These are phyloP conservation scores for Silurus glanis DNA, from an alignment of 2,113 vertebrate genomes.

Conservation along the genomic window DNA sequence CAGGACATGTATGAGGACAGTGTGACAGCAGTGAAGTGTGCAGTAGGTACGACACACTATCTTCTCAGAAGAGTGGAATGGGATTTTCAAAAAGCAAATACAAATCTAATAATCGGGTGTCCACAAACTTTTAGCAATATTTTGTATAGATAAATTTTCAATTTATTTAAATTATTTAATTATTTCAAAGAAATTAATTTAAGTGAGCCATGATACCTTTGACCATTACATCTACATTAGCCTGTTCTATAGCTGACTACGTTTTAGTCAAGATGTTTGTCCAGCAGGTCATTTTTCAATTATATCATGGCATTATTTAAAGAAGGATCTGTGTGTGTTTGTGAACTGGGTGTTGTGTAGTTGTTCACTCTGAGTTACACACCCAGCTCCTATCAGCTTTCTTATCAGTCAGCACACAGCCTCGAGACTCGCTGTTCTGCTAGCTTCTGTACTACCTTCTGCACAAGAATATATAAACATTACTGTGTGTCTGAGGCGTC, in stretches of 20 bases:
- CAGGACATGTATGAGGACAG: too few species aligned
- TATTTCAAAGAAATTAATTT: not conserved
- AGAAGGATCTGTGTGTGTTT: not conserved
- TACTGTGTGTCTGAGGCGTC: not conserved
- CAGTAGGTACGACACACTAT: too few species aligned
- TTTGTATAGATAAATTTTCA: not conserved
- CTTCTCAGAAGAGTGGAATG: too few species aligned
- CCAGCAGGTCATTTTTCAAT: not conserved
- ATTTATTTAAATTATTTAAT: not conserved
- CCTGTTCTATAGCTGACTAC: not conserved
- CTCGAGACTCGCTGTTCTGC: not conserved
- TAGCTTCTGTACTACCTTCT: not conserved
- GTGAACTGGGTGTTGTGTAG: slow-evolving; percentile 10
- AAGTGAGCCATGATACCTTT: not conserved
- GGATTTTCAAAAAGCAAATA: too few species aligned
- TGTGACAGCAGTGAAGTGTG: too few species aligned
- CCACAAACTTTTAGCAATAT: too few species aligned
- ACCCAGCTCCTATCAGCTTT: slow-evolving; percentile 17
- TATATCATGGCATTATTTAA: not conserved
- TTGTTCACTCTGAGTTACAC: not conserved
- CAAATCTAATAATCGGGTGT: too few species aligned
- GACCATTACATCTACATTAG: not conserved
- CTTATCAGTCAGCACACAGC: slow-evolving; percentile 17
- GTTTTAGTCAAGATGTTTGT: not conserved
- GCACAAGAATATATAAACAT: not conserved